Conservation (phyloP, 2,888 invertebrate species). For the Rhabditophanes sp. region DNA sequence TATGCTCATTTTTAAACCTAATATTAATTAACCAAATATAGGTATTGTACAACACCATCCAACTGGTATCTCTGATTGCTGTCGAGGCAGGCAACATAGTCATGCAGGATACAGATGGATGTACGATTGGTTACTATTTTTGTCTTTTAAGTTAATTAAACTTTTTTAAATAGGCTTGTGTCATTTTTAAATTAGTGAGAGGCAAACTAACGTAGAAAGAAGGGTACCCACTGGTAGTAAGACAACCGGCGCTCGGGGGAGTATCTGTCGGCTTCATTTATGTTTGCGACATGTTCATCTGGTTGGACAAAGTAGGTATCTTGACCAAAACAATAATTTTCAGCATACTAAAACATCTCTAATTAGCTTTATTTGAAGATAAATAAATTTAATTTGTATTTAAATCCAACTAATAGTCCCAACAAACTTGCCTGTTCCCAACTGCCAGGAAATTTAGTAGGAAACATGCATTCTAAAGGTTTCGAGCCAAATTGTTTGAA, state of each 20-base stretch:
- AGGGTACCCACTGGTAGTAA: conserved; percentile 42
- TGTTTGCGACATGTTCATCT: conserved; percentile 25
- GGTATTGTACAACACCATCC: too few relatives aligned
- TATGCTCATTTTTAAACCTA: too few relatives aligned
- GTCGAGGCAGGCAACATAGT: too few relatives aligned
- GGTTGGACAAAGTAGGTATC: conserved; percentile 39
- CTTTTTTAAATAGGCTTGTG: too few relatives aligned
- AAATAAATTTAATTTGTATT: conserved; percentile 4
- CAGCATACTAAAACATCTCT: conserved; percentile 29
- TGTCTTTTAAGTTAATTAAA: too few relatives aligned
- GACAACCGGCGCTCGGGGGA: conserved; percentile 26
- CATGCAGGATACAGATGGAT: too few relatives aligned
- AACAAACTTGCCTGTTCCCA: conserved; percentile 34
- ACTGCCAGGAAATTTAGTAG: conserved; percentile 38
- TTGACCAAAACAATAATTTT: conserved; percentile 41
- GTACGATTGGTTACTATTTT: too few relatives aligned
- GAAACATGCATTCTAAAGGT: conserved; percentile 42
- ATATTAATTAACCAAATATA: too few relatives aligned
- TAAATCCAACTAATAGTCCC: background rate
- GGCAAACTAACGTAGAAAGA: too few relatives aligned
- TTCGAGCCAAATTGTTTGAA: conserved; percentile 29
- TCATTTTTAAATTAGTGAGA: too few relatives aligned
- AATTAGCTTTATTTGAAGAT: background rate
- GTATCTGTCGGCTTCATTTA: conserved; percentile 22
- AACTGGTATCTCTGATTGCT: too few relatives aligned